Conservation (phyloP, 2,888 invertebrate genomes). For the Caenorhabditis wallacei region DNA sequence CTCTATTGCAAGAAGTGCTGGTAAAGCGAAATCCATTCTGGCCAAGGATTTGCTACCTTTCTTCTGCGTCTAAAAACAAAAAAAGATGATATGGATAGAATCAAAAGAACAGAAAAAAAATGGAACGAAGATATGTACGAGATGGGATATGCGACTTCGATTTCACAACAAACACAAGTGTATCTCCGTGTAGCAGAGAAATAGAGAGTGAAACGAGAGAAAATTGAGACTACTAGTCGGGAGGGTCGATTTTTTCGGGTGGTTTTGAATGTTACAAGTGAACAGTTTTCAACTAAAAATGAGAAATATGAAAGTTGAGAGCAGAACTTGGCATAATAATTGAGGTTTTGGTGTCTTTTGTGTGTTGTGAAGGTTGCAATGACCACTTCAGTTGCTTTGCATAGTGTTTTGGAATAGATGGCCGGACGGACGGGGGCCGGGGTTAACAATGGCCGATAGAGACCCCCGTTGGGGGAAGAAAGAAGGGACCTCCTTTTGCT, state of each 20-base stretch:
- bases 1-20: slow-evolving; percentile 65
- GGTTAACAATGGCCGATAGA: slow-evolving; percentile 63
- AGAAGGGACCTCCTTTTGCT: slow-evolving; percentile 30
- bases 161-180: slow-evolving; percentile 62
- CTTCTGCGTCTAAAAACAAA: slow-evolving; percentile 28
- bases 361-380: slow-evolving; percentile 34
- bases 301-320: neutral
- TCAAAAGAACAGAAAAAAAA: slow-evolving; percentile 13
- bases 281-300: neutral
- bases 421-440: slow-evolving; percentile 47
- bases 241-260: neutral
- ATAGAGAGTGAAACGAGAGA: slow-evolving; percentile 14
- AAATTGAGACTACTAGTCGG: slow-evolving; percentile 29
- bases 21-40: slow-evolving; percentile 61
- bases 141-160: slow-evolving; percentile 55
- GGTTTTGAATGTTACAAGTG: slow-evolving; percentile 1
- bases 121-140: slow-evolving; percentile 28
- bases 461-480: neutral
- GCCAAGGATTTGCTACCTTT: slow-evolving; percentile 21
- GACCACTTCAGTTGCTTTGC: slow-evolving; percentile 61
- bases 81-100: neutral
- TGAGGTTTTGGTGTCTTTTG: slow-evolving; percentile 2
- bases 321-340: slow-evolving; percentile 13
- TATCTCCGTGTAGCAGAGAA: slow-evolving; percentile 13
- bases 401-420: slow-evolving; percentile 33